Evolutionary conservation across 2,888 invertebrate genomes (phyloP).

Genomic region (Lepidonotus clava): DNA sequence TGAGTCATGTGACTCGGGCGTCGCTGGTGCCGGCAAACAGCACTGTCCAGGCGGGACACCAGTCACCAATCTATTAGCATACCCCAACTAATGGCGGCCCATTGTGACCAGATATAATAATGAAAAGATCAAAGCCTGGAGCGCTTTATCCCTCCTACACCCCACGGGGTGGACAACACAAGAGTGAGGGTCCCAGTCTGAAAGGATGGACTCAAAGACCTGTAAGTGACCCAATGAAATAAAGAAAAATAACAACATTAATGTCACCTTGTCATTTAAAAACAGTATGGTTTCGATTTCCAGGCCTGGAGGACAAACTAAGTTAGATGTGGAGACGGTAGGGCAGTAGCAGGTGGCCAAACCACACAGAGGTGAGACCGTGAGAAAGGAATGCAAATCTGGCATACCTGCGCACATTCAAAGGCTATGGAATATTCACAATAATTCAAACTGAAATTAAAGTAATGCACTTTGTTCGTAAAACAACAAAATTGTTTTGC

Average conservation of each 20-base stretch:
- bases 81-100: background rate
- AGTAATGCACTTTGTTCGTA: too few relatives aligned
- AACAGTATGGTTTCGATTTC: background rate
- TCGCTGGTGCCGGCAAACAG: background rate
- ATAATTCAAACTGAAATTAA: too few relatives aligned
- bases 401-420: background rate
- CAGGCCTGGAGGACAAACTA: background rate
- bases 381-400: background rate
- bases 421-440: too few relatives aligned
- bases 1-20: background rate
- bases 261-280: background rate
- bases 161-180: background rate
- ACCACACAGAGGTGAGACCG: background rate
- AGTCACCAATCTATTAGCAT: background rate
- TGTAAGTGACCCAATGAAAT: background rate
- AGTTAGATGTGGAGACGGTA: background rate
- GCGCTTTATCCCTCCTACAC: background rate
- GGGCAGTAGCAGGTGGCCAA: background rate
- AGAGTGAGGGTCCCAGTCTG: background rate
- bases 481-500: too few relatives aligned
- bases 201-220: background rate
- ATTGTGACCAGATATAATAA: background rate
- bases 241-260: constrained; percentile 9
- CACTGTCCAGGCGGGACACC: background rate
- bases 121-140: constrained; percentile 6